A percentile compares a stretch with the other conserved stretches of the same genome.
Conservation (phyloP, 2,888 invertebrate species). For the Coelopa pilipes region DNA sequence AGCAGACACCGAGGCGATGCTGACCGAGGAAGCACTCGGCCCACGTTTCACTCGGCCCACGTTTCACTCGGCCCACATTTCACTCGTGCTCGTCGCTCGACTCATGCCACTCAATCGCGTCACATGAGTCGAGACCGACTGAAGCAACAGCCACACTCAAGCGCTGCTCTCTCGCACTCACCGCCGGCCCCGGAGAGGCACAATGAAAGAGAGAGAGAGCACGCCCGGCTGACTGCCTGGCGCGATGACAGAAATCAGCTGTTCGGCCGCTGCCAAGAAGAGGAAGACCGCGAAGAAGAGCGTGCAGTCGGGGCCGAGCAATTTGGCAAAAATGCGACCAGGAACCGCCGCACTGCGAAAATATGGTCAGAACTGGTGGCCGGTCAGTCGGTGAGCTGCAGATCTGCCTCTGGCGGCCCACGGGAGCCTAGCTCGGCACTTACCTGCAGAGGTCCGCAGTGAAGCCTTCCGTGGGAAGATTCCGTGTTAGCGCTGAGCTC, state of each 20-base stretch:
- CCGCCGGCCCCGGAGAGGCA: too few species aligned
- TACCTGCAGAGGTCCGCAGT: too few species aligned
- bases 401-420: neutral
- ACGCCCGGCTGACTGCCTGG: neutral
- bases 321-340: neutral
- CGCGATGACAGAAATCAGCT: slow-evolving; percentile 27
- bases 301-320: neutral
- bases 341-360: neutral
- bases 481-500: too few species aligned
- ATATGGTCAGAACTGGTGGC: neutral
- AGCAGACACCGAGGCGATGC: too few species aligned
- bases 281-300: neutral
- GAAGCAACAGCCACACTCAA: neutral
- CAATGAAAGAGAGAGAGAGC: neutral
- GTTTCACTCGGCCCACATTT: neutral
- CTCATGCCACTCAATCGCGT: neutral
- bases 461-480: too few species aligned
- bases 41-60: neutral
- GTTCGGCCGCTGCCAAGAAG: slow-evolving; percentile 3
- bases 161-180: neutral
- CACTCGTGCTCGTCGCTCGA: neutral
- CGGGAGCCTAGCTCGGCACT: too few species aligned
- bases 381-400: neutral
- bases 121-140: neutral
- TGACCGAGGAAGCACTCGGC: neutral